Conservation (phyloP, 2,888 invertebrate genomes). For the Nudaria mundana region DNA sequence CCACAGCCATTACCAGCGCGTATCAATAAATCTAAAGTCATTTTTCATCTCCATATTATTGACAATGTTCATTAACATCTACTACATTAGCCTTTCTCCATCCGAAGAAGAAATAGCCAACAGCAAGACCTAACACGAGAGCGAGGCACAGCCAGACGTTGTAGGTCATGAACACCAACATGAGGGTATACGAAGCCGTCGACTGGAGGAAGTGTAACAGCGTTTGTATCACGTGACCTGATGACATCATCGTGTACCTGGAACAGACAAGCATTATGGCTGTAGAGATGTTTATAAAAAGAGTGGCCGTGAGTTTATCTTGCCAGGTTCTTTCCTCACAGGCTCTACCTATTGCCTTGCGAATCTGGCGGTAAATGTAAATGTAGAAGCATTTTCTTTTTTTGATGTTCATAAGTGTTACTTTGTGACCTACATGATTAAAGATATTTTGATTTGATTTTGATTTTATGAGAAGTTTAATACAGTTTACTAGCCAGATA, state of each 20-base stretch:
- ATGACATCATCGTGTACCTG: slow-evolving; percentile 92
- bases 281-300: no score
- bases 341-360: no score
- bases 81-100: slow-evolving; percentile 95
- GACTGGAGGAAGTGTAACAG: slow-evolving; percentile 93
- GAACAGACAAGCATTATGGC: no score
- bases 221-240: slow-evolving; percentile 91
- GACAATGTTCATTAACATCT: slow-evolving; percentile 96
- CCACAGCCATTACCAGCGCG: slow-evolving; percentile 5
- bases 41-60: slow-evolving; percentile 73
- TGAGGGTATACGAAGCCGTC: slow-evolving; percentile 93
- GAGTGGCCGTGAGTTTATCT: no score
- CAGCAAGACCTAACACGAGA: slow-evolving; percentile 92
- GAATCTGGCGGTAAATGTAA: no score
- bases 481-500: no score
- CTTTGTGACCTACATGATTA: no score
- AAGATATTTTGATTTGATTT: no score
- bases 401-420: no score
- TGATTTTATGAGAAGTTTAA: no score
- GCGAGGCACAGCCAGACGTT: slow-evolving; percentile 96
- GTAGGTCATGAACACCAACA: slow-evolving; percentile 99
- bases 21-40: background rate
- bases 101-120: slow-evolving; percentile 96
- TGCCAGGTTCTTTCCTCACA: no score
- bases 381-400: no score